phyloP scores from a whole-genome alignment of 2,888 invertebrate species.

The Oxystoma pomonae region DNA sequence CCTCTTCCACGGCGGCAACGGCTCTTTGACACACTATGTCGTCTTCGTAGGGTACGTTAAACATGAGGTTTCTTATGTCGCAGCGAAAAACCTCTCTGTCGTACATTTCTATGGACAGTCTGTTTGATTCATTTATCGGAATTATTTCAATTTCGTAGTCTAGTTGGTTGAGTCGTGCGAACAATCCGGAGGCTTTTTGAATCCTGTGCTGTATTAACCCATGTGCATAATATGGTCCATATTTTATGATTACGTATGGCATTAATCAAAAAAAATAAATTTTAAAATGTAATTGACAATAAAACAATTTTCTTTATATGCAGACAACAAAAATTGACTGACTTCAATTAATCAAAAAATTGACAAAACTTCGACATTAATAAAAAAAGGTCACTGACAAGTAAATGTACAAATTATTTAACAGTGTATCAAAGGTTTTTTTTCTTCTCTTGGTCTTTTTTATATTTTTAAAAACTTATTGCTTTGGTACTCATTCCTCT shows the following conservation, averaged over 20 bases:
- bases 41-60: constrained; percentile 37
- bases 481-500: too few species aligned
- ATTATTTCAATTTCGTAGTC: constrained; percentile 37
- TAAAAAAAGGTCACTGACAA: too few species aligned
- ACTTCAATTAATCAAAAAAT: too few species aligned
- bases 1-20: constrained; percentile 34
- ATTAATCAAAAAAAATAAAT: too few species aligned
- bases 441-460: too few species aligned
- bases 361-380: too few species aligned
- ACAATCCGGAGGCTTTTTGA: constrained; percentile 37
- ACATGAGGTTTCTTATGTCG: constrained; percentile 38
- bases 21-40: constrained; percentile 36
- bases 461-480: too few species aligned
- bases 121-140: constrained; percentile 35
- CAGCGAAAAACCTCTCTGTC: constrained; percentile 38
- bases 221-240: constrained; percentile 40
- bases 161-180: constrained; percentile 18
- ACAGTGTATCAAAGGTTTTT: too few species aligned
- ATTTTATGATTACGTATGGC: constrained; percentile 15
- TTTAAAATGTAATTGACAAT: too few species aligned
- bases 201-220: constrained; percentile 39
- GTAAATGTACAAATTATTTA: too few species aligned
- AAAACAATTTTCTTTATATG: too few species aligned
- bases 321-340: too few species aligned
- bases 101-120: constrained; percentile 36